Evolutionary conservation across 2,888 invertebrate genomes (phyloP).

Genomic region (Drosophila monieri): DNA sequence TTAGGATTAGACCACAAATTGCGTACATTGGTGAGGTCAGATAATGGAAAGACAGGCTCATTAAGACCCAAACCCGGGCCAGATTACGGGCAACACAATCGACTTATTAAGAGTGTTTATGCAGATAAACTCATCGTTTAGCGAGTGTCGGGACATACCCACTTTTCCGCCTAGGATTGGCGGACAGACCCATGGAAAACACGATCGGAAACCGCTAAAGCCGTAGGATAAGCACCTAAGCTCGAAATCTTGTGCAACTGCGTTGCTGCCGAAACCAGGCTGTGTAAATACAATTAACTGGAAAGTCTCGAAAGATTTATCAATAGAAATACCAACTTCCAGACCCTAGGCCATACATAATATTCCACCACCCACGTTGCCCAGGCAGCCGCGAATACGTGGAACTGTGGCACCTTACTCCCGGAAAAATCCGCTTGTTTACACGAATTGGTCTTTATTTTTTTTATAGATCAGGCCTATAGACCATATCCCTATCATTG

Average conservation of each 20-base stretch:
- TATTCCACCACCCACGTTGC: conserved; percentile 64
- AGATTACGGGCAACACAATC: conserved; percentile 76
- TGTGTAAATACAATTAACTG: conserved; percentile 60
- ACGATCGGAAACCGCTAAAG: conserved; percentile 49
- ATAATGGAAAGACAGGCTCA: conserved; percentile 65
- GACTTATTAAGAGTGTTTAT: conserved; percentile 80
- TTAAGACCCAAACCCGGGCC: conserved; percentile 51
- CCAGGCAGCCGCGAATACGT: conserved; percentile 24
- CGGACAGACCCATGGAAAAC: conserved; percentile 57
- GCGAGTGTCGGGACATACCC: conserved; percentile 81
- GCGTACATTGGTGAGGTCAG: conserved; percentile 60
- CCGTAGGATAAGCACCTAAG: conserved; percentile 19
- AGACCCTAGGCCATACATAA: conserved; percentile 62
- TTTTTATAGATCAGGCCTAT: conserved; percentile 42
- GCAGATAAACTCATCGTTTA: conserved; percentile 82
- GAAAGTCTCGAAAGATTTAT: conserved; percentile 50
- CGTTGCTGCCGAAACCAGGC: conserved; percentile 22
- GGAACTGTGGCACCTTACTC: conserved; percentile 54
- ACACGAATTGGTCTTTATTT: conserved; percentile 60
- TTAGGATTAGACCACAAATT: conserved; percentile 67
- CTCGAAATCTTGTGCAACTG: conserved; percentile 1
- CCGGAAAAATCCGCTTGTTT: conserved; percentile 53
- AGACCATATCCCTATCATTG: conserved; percentile 20
- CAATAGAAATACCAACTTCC: conserved; percentile 57
- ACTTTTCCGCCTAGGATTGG: conserved; percentile 75